Evolutionary conservation across 2,797 vertebrate species (phyloP).

Genomic region (Schizopygopsis malacanthus): DNA sequence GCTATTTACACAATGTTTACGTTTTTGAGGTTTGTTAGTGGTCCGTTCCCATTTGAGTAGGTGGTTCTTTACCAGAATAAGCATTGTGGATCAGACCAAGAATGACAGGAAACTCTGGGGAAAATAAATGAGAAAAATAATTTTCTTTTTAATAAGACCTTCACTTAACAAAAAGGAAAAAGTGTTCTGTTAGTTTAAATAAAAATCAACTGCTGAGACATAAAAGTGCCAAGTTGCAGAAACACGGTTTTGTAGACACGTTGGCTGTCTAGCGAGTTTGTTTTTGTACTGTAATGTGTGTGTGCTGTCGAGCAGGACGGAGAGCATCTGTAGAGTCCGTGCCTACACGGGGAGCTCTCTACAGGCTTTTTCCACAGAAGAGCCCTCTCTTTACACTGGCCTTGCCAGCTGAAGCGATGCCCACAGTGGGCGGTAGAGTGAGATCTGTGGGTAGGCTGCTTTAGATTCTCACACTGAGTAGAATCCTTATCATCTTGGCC

Average conservation of each 20-base stretch:
- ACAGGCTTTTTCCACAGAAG: slow-evolving; percentile 33
- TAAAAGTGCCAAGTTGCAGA: not conserved
- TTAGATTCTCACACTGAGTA: not conserved
- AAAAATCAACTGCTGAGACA: not conserved
- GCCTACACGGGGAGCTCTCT: slow-evolving; percentile 18
- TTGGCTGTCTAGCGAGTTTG: slow-evolving; percentile 14
- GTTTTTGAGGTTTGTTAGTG: no score
- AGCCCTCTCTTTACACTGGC: slow-evolving; percentile 20
- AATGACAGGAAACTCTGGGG: not conserved
- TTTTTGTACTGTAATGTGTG: not conserved
- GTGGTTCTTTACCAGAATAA: not conserved
- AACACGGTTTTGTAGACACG: not conserved
- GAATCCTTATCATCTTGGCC: slow-evolving; percentile 9
- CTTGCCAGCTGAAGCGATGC: slow-evolving; percentile 25
- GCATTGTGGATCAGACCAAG: not conserved
- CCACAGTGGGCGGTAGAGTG: slow-evolving; percentile 36
- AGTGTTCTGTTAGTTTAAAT: not conserved
- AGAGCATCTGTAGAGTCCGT: slow-evolving; percentile 31
- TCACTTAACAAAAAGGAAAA: not conserved
- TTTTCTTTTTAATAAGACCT: not conserved
- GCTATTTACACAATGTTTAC: no score
- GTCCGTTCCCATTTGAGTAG: not conserved
- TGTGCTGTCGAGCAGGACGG: slow-evolving; percentile 16
- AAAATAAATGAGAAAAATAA: no score
- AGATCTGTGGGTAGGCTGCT: not conserved